Conservation (phyloP, 2,797 vertebrate genomes). For the Coregonus sp. region DNA sequence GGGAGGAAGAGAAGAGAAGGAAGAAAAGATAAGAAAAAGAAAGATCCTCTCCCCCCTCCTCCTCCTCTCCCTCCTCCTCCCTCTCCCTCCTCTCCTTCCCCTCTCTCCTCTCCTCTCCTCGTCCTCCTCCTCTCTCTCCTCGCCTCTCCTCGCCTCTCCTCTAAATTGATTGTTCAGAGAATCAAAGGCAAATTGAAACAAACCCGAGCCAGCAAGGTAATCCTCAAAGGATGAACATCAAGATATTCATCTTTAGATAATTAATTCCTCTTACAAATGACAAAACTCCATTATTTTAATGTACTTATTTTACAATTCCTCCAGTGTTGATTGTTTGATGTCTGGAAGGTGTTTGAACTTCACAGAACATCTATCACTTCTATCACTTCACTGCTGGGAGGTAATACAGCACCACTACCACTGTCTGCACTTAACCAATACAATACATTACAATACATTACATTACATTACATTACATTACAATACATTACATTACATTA, state of each 20-base stretch:
- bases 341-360: constrained; percentile 14
- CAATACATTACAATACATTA: too few relatives aligned
- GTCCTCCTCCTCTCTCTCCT: too few relatives aligned
- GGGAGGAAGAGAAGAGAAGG: not conserved
- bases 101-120: not conserved
- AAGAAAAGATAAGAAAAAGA: not conserved
- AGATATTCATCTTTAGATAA: not conserved
- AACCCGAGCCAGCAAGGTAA: too few relatives aligned
- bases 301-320: not conserved
- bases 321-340: not conserved
- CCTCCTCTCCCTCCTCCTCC: constrained; percentile 6
- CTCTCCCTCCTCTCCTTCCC: not conserved
- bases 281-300: constrained; percentile 2
- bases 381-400: not conserved
- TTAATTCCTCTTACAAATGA: not conserved
- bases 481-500: too few relatives aligned
- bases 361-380: constrained; percentile 10
- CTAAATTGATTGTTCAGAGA: too few relatives aligned
- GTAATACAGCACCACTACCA: too few relatives aligned
- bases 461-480: too few relatives aligned
- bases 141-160: too few relatives aligned
- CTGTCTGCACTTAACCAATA: too few relatives aligned
- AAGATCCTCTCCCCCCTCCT: not conserved
- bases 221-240: too few relatives aligned
- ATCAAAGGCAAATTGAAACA: too few relatives aligned